Conservation (phyloP, 2,797 vertebrate genomes). For the Myotis vivesi region DNA sequence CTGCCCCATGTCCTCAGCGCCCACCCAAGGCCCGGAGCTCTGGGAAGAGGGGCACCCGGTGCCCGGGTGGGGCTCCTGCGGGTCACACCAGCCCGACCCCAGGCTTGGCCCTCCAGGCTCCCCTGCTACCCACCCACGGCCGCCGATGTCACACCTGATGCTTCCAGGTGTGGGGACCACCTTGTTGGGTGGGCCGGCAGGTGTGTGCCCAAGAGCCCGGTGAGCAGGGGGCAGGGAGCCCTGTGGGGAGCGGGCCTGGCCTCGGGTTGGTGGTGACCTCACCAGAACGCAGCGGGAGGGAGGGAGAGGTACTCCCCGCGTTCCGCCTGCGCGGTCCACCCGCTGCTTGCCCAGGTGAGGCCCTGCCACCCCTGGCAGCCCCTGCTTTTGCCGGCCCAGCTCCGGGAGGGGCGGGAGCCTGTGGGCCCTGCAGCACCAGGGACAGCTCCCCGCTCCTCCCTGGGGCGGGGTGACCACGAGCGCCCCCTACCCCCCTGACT, state of each 20-base stretch:
- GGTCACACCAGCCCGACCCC: neutral
- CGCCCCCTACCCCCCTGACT: neutral
- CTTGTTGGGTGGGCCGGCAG: neutral
- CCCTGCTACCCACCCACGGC: neutral
- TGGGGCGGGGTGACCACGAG: neutral
- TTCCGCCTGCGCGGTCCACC: neutral
- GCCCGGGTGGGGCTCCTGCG: too few relatives aligned
- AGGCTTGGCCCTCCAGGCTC: neutral
- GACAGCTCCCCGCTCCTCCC: conserved; percentile 70
- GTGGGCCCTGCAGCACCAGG: neutral
- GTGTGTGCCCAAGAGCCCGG: rapidly evolving
- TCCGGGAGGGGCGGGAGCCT: rapidly evolving
- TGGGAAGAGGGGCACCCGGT: neutral
- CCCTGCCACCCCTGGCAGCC: too few relatives aligned
- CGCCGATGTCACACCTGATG: neutral
- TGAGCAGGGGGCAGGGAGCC: neutral
- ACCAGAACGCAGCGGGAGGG: neutral
- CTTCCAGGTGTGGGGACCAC: neutral
- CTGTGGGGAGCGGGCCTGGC: neutral
- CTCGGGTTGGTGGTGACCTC: neutral
- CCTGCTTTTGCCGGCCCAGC: rapidly evolving
- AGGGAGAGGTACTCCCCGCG: rapidly evolving
- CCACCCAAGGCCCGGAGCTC: neutral
- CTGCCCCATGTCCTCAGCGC: neutral
- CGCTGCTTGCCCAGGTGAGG: rapidly evolving